phyloP scores from a whole-genome alignment of 2,888 invertebrate species.

The Dexiosoma caninum region DNA sequence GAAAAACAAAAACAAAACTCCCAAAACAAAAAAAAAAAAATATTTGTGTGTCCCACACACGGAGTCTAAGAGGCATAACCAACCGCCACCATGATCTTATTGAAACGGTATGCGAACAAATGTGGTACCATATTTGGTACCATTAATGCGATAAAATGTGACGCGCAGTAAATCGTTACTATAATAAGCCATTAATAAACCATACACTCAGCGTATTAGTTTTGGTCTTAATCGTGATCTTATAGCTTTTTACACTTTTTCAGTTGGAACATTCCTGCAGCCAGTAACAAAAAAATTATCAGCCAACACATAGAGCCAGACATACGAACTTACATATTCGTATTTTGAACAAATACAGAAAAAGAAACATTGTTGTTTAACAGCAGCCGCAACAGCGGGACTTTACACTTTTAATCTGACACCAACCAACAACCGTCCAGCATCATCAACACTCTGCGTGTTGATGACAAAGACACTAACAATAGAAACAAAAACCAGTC shows the following conservation, averaged over 20 bases:
- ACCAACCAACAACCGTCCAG: slow-evolving; percentile 56
- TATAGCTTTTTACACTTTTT: background rate
- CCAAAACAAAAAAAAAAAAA: background rate
- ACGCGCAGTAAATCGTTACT: slow-evolving; percentile 67
- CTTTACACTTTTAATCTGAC: slow-evolving; percentile 65
- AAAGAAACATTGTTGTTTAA: slow-evolving; percentile 2
- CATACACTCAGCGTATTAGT: no score
- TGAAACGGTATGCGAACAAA: slow-evolving; percentile 6
- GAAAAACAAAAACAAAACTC: background rate
- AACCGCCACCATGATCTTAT: slow-evolving; percentile 20
- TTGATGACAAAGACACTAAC: slow-evolving; percentile 65
- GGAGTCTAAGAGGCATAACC: slow-evolving; percentile 46
- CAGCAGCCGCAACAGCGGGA: slow-evolving; percentile 62
- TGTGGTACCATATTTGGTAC: slow-evolving; percentile 63
- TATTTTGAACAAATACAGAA: no score
- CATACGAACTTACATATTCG: no score
- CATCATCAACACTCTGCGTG: slow-evolving; percentile 64
- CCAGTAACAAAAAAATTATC: background rate
- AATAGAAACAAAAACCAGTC: slow-evolving; percentile 57
- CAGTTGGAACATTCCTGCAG: background rate
- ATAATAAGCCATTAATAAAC: slow-evolving; percentile 64
- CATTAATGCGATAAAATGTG: slow-evolving; percentile 72
- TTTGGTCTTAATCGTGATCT: slow-evolving; percentile 30
- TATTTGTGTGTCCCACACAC: slow-evolving; percentile 52
- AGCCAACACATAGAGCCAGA: background rate